Evolutionary conservation across 1,140 invertebrate genomes (phyloP).

Genomic region (Diachasma alloeum): DNA sequence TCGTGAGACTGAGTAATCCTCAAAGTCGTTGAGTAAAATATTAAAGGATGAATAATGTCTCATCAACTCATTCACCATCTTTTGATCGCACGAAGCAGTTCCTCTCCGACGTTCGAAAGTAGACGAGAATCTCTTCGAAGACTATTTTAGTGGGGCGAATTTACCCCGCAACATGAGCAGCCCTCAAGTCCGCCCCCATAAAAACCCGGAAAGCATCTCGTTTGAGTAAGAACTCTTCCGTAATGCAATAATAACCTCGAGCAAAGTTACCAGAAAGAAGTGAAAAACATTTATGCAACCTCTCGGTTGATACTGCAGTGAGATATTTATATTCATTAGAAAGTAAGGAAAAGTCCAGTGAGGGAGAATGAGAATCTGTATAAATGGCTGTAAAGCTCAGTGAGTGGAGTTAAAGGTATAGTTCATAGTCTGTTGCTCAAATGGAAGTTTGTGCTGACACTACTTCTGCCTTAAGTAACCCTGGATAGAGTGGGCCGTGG

Average conservation of each 20-base stretch:
- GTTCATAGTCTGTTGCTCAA: slow-evolving; percentile 9
- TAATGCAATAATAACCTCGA: background rate
- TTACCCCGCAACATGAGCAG: background rate
- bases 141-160: too few species aligned
- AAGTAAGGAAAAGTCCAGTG: slow-evolving; percentile 40
- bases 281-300: slow-evolving; percentile 12
- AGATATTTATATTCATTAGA: slow-evolving; percentile 51
- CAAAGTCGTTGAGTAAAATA: too few species aligned
- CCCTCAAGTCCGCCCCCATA: background rate
- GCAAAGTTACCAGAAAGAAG: background rate
- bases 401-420: slow-evolving; percentile 1
- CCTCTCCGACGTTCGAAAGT: background rate
- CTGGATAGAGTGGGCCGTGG: too few species aligned
- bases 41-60: too few species aligned
- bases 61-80: background rate
- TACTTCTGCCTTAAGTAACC: background rate
- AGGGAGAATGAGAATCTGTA: background rate
- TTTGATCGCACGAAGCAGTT: background rate
- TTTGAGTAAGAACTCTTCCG: background rate
- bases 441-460: slow-evolving; percentile 9
- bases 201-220: background rate
- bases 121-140: background rate
- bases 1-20: too few species aligned
- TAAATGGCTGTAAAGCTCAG: slow-evolving; percentile 3
- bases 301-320: background rate